Evolutionary conservation across 2,888 invertebrate genomes (phyloP), one percentile per base, ranked within the genome.

Genomic region (Athetis lepigone): DNA sequence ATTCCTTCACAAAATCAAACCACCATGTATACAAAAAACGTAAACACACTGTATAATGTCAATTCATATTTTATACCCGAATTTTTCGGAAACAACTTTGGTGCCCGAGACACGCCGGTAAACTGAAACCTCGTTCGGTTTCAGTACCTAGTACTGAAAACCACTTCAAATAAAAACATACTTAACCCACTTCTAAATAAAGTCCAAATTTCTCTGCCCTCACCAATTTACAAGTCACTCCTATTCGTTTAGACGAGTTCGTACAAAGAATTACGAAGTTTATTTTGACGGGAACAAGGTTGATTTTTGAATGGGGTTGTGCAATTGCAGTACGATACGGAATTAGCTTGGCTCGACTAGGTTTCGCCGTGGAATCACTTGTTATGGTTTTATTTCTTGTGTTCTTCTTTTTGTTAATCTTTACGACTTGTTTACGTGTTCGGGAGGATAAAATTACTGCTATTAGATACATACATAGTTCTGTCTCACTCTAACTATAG

Each of bases 91-190:
- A 77, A 79, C 82, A 79, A 79, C 85, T 75, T 68, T 49, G 71
- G 77, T 74, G 79, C 70, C 71, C 75, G 73, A 70, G 78, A 71
- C 58, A 69, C 81, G 67, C 70, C 52, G 43, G 60, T 60, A 39
- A 43, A 86, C 85, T 86, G 86, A 83, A 74, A 67, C 46, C 65
- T 56, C 33, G 59, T 57, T 66, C 62, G 55, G 52, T 52, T 66
- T 72, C 55, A 56, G 70, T 61, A 57, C 42, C 43, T 21, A 61
- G 36, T 56, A 49, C 56, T 54, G 42, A 46, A 56, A 40, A 42
- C 16, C 11, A 5, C 1, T 8, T 5, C 54, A 61, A 33, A 18
- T 9, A 23, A 58, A 54, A 69, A 46, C 18, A 19, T 9, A 60
- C 60, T 59, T 47, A 64, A 70, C 0, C 0, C 0, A 0, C 0